phyloP scores from a whole-genome alignment of 2,888 invertebrate genomes.

The Margaritifera margaritifera region DNA sequence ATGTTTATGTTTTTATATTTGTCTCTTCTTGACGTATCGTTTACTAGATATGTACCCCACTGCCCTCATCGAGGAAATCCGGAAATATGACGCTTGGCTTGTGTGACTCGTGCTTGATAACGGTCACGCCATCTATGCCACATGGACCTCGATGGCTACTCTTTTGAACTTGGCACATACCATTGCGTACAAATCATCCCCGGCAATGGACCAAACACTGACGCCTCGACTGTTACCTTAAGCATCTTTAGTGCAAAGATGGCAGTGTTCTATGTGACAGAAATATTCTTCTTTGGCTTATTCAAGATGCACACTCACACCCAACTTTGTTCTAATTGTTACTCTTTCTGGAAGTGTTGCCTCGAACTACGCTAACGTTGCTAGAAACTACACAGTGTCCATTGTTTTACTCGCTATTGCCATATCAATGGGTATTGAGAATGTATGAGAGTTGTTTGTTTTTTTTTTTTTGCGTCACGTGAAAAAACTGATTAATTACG shows the following conservation, averaged over 20 bases:
- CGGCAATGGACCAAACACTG: conserved; percentile 26
- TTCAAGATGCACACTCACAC: conserved; percentile 66
- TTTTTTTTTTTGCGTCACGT: too few species aligned
- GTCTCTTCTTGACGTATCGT: conserved; percentile 50
- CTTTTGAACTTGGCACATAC: conserved; percentile 65
- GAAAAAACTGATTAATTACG: too few species aligned
- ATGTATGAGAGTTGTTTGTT: conserved; percentile 34
- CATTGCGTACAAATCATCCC: conserved; percentile 39
- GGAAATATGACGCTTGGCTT: conserved; percentile 60
- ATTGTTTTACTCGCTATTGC: conserved; percentile 46
- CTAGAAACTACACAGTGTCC: conserved; percentile 54
- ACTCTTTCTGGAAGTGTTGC: conserved; percentile 59
- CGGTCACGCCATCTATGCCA: conserved; percentile 65
- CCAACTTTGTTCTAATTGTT: conserved; percentile 62
- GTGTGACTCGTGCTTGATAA: conserved; percentile 64
- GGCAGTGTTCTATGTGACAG: conserved; percentile 53
- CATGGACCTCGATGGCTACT: conserved; percentile 65
- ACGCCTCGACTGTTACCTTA: conserved; percentile 53
- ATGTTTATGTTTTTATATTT: conserved; percentile 51
- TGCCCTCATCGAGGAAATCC: conserved; percentile 39
- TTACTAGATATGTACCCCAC: conserved; percentile 43
- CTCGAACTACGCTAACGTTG: conserved; percentile 52
- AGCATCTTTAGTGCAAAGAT: conserved; percentile 53
- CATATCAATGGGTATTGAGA: conserved; percentile 22
- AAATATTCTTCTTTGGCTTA: conserved; percentile 61